Evolutionary conservation across 2,797 vertebrate genomes (phyloP).

Genomic region (Sciaenops ocellatus): DNA sequence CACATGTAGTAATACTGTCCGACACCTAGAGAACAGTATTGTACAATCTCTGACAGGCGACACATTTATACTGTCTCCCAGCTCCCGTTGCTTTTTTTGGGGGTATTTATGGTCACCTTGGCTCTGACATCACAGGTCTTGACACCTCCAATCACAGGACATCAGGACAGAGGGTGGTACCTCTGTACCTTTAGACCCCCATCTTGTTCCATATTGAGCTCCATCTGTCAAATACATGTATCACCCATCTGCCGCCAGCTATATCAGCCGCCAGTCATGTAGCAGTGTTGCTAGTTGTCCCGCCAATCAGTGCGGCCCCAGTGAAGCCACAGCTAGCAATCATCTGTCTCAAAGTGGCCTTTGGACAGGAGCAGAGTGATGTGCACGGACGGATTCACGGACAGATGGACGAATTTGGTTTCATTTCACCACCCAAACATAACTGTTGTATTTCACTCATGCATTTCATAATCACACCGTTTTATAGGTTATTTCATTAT

Average conservation of each 20-base stretch:
- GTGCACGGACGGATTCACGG: slow-evolving; percentile 10
- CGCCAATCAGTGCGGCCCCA: slow-evolving; percentile 32
- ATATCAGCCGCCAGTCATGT: slow-evolving; percentile 32
- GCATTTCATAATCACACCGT: background rate
- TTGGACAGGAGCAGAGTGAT: slow-evolving; percentile 30
- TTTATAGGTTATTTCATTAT: slow-evolving; percentile 31
- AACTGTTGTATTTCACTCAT: background rate
- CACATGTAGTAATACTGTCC: no score
- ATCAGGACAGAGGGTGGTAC: background rate
- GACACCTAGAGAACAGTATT: background rate
- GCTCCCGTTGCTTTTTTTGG: background rate
- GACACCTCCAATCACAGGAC: background rate
- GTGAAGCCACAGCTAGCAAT: slow-evolving; percentile 28
- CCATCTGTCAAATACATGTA: slow-evolving; percentile 1
- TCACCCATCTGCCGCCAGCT: slow-evolving; percentile 15
- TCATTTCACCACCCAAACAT: slow-evolving; percentile 9
- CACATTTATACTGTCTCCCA: background rate
- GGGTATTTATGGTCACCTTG: background rate
- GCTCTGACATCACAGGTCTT: background rate
- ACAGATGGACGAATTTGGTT: background rate
- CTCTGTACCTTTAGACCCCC: slow-evolving; percentile 3
- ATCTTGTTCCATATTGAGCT: slow-evolving; percentile 4
- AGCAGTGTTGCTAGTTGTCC: background rate
- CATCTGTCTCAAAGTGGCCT: slow-evolving; percentile 50
- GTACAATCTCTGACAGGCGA: background rate